A percentile compares a stretch with the other conserved stretches of the same genome.
Evolutionary conservation across 2,888 invertebrate species (phyloP).

Genomic region (Trypoxylon attenuatum): DNA sequence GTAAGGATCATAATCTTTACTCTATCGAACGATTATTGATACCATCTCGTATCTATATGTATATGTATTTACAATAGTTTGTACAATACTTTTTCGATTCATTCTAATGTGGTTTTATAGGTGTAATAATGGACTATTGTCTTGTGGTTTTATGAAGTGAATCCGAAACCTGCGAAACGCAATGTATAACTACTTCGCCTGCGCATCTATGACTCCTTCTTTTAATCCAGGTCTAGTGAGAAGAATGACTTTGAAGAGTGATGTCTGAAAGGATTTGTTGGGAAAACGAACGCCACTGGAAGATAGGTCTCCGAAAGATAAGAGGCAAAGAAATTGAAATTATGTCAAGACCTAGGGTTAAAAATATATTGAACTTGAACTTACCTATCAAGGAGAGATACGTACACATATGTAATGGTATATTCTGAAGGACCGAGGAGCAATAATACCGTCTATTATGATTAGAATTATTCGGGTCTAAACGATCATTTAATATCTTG

Average conservation of each 20-base stretch:
- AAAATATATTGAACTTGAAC: too few species aligned
- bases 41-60: not conserved
- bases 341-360: too few species aligned
- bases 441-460: not conserved
- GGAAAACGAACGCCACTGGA: too few species aligned
- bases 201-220: too few species aligned
- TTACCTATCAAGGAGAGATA: too few species aligned
- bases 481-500: not conserved
- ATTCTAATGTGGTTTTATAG: not conserved
- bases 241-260: too few species aligned
- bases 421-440: not conserved
- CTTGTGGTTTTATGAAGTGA: not conserved
- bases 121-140: not conserved
- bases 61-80: not conserved
- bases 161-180: not conserved
- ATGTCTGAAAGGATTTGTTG: too few species aligned
- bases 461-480: not conserved
- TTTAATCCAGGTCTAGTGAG: too few species aligned
- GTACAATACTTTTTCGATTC: not conserved
- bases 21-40: not conserved
- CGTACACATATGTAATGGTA: not conserved
- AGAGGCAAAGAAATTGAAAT: too few species aligned
- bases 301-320: too few species aligned
- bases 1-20: not conserved
- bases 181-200: too few species aligned